Base-by-base conservation (phyloP, 92 coral and sea anemone genomes). In the Siderastrea siderea region DNA sequence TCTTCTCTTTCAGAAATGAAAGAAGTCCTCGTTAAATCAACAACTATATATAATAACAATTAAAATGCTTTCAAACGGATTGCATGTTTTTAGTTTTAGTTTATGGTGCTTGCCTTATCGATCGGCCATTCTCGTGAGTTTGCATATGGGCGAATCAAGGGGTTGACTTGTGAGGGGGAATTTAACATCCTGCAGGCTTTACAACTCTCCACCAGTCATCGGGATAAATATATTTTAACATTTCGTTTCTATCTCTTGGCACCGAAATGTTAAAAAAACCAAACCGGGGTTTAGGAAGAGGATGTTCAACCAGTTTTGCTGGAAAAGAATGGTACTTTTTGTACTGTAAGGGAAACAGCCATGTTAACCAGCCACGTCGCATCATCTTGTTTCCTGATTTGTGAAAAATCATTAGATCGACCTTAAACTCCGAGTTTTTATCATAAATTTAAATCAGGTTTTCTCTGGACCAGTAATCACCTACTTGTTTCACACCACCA, bases 171-270 rank as follows among this genome's bases (percentile, higher is more conserved):
- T 5, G 10, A 5, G 5, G 0, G 57, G 10, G 12, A 14, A 15
- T 13, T 61, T 51, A 74, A 60, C 91, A 81, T 5, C 73, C 79
- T 13, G 63, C 46, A 52, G 97, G 91, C 19, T 89, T 86, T 1
- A 90, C 94, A 51, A 68, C 87, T 58, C 88, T 89, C 96, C 96
- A 94, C 97, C 97, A 94, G 53, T 87, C 89, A 17, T 80, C 71
- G 47, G 95, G 91, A 54, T 94, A 94, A 44, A 94, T 86, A 49
- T 87, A 87, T 48, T 92, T 89, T 80, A 92, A 53, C 38, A 94
- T 87, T 44, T 94, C 97, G 1, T 82, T 85, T 1, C 92, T 94
- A n/a, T 85, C 89, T 17, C 94, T 88, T 59, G 97, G 97, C 7
- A 87, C 88, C 19, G 79, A 73, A 61, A 94, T 87, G 38, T 84